Percentiles rank a stretch among this genome's conserved stretches.
phyloP scores from a whole-genome alignment of 2,797 vertebrate species.

The Perodicticus potto region DNA sequence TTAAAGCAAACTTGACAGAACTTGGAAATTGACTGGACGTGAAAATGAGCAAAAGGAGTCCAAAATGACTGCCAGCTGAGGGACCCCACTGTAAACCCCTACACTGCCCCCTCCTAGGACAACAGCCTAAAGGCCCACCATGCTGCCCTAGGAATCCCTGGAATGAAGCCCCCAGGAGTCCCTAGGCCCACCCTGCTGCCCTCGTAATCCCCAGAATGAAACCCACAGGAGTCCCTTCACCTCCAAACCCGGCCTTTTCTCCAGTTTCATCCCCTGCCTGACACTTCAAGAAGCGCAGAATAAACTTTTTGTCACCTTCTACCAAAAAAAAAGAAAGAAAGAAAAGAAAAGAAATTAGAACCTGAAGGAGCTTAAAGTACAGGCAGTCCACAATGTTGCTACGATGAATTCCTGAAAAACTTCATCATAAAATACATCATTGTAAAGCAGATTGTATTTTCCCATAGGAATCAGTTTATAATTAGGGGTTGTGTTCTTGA shows the following conservation, averaged over 20 bases:
- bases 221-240: not conserved
- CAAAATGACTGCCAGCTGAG: not conserved
- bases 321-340: too few species aligned
- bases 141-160: not conserved
- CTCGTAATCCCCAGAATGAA: not conserved
- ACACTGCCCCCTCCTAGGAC: not conserved
- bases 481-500: not conserved
- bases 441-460: not conserved
- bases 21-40: not conserved
- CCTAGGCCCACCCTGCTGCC: not conserved
- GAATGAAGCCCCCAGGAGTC: not conserved
- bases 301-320: conserved; percentile 68
- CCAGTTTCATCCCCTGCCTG: conserved; percentile 44
- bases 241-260: not conserved
- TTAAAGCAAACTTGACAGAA: not conserved
- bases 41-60: not conserved
- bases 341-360: not conserved
- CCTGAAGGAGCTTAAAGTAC: not conserved
- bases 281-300: conserved; percentile 30
- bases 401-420: not conserved
- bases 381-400: not conserved
- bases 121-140: not conserved
- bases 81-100: not conserved
- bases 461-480: not conserved
- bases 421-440: not conserved